Conservation (phyloP, 2,888 invertebrate species). For the Omphaloscelis lunosa region DNA sequence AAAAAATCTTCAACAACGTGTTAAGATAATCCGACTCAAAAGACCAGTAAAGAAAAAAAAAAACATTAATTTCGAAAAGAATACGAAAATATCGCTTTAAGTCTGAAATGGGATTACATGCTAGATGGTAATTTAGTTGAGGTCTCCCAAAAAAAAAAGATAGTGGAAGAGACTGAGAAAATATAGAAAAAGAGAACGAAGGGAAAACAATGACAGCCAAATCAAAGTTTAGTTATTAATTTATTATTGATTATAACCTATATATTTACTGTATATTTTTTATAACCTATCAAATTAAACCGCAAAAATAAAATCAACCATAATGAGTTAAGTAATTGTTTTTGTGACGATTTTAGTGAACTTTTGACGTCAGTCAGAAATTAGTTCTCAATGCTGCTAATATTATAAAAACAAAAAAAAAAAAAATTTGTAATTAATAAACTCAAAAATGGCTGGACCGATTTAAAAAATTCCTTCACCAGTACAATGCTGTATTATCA, state of each 20-base stretch:
- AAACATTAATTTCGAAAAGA: neutral
- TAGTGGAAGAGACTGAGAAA: neutral
- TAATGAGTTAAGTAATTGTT: neutral
- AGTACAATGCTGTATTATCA: no score
- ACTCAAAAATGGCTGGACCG: no score
- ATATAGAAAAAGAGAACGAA: neutral
- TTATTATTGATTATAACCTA: no score
- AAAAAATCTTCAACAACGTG: neutral
- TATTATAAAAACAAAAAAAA: no score
- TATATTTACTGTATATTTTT: no score
- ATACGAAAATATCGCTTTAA: neutral
- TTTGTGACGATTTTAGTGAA: no score
- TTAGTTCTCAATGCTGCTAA: no score
- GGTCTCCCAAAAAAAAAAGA: neutral
- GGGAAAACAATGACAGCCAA: neutral
- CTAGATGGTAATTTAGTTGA: no score
- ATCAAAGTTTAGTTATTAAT: slow-evolving; percentile 1
- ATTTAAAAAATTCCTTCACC: no score
- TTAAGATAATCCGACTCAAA: slow-evolving; percentile 8
- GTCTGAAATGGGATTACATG: no score
- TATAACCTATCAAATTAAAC: neutral
- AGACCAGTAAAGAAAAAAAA: neutral
- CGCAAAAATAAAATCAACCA: neutral
- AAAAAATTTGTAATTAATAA: no score
- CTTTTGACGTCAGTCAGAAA: no score